Evolutionary conservation across 2,888 invertebrate genomes (phyloP), one percentile per base, ranked within the genome.

Genomic region (Drosophila melanocephala): DNA sequence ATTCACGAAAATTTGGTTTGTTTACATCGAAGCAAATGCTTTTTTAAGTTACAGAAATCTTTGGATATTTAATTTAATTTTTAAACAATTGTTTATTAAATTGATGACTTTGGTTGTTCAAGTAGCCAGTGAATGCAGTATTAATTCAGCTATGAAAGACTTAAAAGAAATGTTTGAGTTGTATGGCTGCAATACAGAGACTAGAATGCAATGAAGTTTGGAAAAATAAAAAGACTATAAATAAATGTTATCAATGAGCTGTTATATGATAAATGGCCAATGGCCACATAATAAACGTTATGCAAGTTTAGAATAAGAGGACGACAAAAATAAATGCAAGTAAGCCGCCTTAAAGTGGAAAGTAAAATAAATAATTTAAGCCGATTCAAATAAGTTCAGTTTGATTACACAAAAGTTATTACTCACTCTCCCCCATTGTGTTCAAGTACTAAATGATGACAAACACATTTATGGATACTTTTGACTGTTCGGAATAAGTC

Each of bases 371-470:
- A 22, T 7, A 14, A 10, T 37, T 56, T 6, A n/a, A n/a, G 37
- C 4, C 35, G 19, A 22, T 6, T 1, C 16, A 58, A 42, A 58
- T 22, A 9, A 35, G 33, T 50, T 30, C 5, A 52, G 10, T 28
- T 70, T 14, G 2, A 12, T 14, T 47, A 5, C 37, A 10, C 19
- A 28, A 56, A 57, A 39, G 14, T 35, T 58, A 66, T 67, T 42
- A 19, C 16, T 16, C 16, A 9, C 9, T 9, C 22, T 28, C 28
- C 16, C 26, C 6, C 37, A 33, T 67, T 66, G 10, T 19, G 12
- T 28, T 52, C 28, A 42, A 51, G 39, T 39, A n/a, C 42, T n/a
- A 22, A 37, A n/a, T 28, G 30, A 50, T 50, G 37, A 71, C 67
- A 51, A 67, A 44, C 42, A 52, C 67, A 44, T 52, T 52, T 52